Conservation (phyloP, 2,113 vertebrate species). For the Phylloscopus whistleri region DNA sequence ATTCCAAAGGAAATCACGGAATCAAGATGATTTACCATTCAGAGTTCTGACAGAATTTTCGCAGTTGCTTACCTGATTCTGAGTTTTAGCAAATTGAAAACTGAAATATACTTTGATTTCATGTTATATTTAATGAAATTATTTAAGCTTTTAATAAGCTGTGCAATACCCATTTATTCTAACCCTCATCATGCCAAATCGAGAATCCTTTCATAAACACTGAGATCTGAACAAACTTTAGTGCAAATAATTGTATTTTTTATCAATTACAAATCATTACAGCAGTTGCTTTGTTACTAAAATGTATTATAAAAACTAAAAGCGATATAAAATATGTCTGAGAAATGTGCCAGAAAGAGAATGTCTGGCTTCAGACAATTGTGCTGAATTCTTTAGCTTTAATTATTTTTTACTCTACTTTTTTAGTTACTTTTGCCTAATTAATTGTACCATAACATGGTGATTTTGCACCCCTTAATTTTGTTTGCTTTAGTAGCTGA, state of each 20-base stretch:
- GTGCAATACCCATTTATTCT: not conserved
- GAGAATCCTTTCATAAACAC: not conserved
- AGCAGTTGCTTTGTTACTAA: not conserved
- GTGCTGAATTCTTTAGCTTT: not conserved
- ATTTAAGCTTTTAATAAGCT: not conserved
- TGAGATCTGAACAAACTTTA: not conserved
- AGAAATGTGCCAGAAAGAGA: not conserved
- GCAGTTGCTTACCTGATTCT: not conserved
- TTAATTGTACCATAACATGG: not conserved
- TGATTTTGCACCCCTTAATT: not conserved
- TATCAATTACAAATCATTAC: not conserved
- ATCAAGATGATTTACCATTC: not conserved
- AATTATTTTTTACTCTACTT: not conserved
- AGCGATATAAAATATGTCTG: not conserved
- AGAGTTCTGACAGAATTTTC: not conserved
- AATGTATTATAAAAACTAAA: not conserved
- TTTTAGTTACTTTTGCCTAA: not conserved
- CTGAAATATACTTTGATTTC: not conserved
- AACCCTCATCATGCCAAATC: fast-evolving
- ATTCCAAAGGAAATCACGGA: not conserved
- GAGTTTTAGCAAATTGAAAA: not conserved
- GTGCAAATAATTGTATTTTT: not conserved
- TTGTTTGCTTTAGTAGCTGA: not conserved
- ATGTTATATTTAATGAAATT: not conserved
- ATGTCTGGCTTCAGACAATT: not conserved